These are phyloP conservation scores for Hemichromis elongatus DNA, from an alignment of 2,113 vertebrate species.

Conservation along the genomic window DNA sequence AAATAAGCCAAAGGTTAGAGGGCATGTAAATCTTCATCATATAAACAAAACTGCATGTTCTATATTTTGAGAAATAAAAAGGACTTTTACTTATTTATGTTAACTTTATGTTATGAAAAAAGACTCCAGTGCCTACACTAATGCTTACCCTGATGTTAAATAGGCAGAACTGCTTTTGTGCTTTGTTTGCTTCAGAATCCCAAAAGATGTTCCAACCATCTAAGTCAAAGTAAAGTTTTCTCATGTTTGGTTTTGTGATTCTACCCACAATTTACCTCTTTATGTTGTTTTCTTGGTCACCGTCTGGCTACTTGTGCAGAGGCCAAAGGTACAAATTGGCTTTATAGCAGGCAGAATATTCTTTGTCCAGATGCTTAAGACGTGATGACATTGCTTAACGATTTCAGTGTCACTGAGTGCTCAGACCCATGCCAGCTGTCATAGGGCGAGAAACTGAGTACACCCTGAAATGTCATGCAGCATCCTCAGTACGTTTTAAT, in stretches of 20 bases:
- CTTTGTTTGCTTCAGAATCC: background rate
- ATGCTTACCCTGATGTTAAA: background rate
- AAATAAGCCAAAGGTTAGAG: background rate
- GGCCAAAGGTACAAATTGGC: background rate
- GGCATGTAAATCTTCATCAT: background rate
- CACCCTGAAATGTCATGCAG: background rate
- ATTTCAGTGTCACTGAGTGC: too few relatives aligned
- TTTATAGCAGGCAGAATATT: background rate
- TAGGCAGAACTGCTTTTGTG: background rate
- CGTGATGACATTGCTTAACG: too few relatives aligned
- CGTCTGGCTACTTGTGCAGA: background rate
- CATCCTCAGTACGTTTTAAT: background rate
- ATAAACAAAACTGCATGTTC: background rate
- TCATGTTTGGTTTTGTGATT: background rate
- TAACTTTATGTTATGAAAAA: background rate
- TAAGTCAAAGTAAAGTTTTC: background rate
- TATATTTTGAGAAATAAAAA: background rate
- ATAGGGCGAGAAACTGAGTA: background rate
- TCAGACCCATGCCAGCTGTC: background rate
- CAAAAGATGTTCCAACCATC: background rate
- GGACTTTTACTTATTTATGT: background rate
- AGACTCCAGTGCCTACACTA: background rate
- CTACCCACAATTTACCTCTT: background rate
- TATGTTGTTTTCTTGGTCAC: background rate
- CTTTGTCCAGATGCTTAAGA: background rate